These are phyloP conservation scores for Prunella himalayana DNA, from an alignment of 2,113 vertebrate species.

Conservation along the genomic window DNA sequence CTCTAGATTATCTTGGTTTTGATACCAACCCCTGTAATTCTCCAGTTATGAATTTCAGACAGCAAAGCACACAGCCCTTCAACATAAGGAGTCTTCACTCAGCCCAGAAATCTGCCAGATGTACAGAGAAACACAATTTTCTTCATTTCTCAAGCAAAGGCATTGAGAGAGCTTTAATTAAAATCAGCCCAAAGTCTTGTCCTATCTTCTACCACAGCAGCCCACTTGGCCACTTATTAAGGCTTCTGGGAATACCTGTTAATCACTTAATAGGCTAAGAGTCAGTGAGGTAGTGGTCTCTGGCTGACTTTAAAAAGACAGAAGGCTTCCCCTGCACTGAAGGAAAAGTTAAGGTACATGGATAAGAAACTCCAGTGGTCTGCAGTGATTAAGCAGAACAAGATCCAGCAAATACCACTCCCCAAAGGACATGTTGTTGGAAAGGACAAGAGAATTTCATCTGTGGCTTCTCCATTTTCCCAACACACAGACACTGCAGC, in stretches of 20 bases:
- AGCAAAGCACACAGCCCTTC: background rate
- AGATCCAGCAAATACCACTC: background rate
- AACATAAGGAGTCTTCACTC: background rate
- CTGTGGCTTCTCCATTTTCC: background rate
- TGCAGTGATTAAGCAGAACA: background rate
- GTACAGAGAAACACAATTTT: background rate
- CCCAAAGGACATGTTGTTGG: background rate
- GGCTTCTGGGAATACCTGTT: conserved; percentile 57
- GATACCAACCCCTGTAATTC: background rate
- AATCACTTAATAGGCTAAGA: conserved; percentile 47
- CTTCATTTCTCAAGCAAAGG: background rate
- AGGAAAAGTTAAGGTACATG: background rate
- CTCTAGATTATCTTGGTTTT: background rate
- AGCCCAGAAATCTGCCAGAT: background rate
- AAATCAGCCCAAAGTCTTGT: conserved; percentile 17
- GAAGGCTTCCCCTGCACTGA: background rate
- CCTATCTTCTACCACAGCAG: conserved; percentile 50
- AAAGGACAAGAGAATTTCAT: background rate
- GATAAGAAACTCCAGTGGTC: background rate
- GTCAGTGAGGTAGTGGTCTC: conserved; percentile 22
- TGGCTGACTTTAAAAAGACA: background rate
- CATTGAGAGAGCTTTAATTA: background rate
- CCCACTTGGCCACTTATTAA: conserved; percentile 55
- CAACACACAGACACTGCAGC: background rate
- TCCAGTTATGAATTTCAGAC: background rate